phyloP scores from a whole-genome alignment of 2,113 vertebrate genomes.

The Carollia perspicillata region DNA sequence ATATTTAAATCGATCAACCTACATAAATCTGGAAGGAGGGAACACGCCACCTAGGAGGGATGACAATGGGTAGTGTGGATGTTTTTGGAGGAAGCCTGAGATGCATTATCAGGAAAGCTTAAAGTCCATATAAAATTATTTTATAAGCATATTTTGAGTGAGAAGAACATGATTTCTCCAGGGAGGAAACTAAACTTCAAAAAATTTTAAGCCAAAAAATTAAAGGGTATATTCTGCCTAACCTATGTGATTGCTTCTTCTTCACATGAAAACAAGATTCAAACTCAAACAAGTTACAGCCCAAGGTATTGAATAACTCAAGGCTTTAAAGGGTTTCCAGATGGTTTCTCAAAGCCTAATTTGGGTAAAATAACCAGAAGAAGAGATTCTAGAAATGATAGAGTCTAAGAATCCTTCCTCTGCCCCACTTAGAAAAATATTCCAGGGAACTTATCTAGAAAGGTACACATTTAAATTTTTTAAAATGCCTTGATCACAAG shows the following conservation, averaged over 20 bases:
- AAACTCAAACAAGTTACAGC: not conserved
- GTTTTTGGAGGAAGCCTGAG: not conserved
- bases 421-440: not conserved
- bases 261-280: not conserved
- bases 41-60: no score
- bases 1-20: not conserved
- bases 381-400: not conserved
- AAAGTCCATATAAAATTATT: not conserved
- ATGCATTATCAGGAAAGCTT: not conserved
- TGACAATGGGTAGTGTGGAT: not conserved
- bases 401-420: not conserved
- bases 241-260: not conserved
- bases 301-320: not conserved
- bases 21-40: not conserved
- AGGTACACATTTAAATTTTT: not conserved
- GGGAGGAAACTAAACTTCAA: not conserved
- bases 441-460: not conserved
- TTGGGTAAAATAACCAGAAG: not conserved
- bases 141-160: not conserved
- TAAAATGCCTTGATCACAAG: not conserved
- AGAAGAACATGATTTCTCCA: slow-evolving; percentile 29
- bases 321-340: not conserved
- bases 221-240: not conserved
- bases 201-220: not conserved
- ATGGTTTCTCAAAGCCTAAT: not conserved